Base-by-base conservation (phyloP, 2,888 invertebrate species). In the Phasia obesa region DNA sequence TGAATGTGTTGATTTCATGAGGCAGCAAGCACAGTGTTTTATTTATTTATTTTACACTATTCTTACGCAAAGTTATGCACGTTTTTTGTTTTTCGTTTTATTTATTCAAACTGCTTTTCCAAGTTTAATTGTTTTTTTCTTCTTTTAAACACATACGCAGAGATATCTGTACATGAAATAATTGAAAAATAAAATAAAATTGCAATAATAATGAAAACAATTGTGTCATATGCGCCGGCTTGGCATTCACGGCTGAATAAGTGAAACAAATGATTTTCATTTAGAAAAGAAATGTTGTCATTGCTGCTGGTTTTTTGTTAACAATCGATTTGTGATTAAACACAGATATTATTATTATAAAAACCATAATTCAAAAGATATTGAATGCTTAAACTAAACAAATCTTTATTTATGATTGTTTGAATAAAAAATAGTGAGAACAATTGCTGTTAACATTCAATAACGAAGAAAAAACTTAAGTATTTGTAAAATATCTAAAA, bases 171-270 rank as follows among this genome's bases (percentile, higher is more conserved):
- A 27, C 21, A 17, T 60, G 15, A 15, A 74, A 64, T 17, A 25
- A 55, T 23, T 53, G 23, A 35, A 44, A 57, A 59, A 57, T 13
- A 49, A 47, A 15, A 69, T 53, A 27, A 55, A 64, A 77, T 73
- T 53, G 27, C n/a, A 51, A 47, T 31, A 42, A 62, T 51, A 77
- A 53, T 65, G 23, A 62, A 64, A 74, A 51, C 59, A 83, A 83
- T 78, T 78, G 78, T 81, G 81, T 74, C 77, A 65, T 77, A 69
- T 27, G 44, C 62, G 81, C 74, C 75, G 75, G 71, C 64, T 49
- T 69, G 81, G 77, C 79, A 83, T 83, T 83, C 82, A 83, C 82
- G 79, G 70, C 65, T 83, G 79, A 83, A 62, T 71, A 57, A 73
- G 17, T 69, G 17, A 77, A 67, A 73, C 60, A 81, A 78, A 75